Evolutionary conservation across 2,113 vertebrate genomes (phyloP), one percentile per base, ranked within the genome.

Genomic region (Macquaria ambigua): DNA sequence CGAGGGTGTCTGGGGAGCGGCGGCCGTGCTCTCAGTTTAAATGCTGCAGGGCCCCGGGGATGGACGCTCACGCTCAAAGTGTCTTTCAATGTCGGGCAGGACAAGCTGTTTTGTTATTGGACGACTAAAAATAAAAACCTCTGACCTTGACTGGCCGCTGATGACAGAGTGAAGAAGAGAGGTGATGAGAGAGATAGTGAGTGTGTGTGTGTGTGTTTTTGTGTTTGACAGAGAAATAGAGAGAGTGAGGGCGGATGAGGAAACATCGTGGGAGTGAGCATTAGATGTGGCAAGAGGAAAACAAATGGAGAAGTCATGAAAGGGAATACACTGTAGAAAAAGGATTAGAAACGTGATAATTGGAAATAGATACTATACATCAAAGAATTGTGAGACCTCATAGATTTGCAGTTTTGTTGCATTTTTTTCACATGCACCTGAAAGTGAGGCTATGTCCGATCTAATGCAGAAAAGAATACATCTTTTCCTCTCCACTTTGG

Each of bases 101-200:
- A 92, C 84, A 52, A 56, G 81, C 79, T 85, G 84, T 90, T 86
- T 84, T 92, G 79, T 88, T 89, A 90, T 77, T 85, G 78, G 86
- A 28, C 3, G 14, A 78, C 85, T 92, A 92, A 90, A 93, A 93
- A 92, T 87, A 93, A 89, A 90, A 86, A 82, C 48, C 82, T 75
- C 69, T 88, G 90, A 92, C 94, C 90, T 93, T 94, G 91, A 79
- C 77, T 72, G 72, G 48, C 68, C 5, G 1, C 63, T 63, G 82
- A 74, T 92, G 90, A 87, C 76, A 61, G 55, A 61, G 56, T 31
- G 74, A 80, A 68, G 79, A 73, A 31, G 69, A 84, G 81, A 77
- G 72, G 66, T 78, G 89, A 89, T 86, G 69, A 67, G 79, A 55
- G 74, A 62, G 83, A 25, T 43, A 46, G 48, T 34, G 16, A 21